phyloP scores from a whole-genome alignment of 2,888 invertebrate species.

The Agrotis ipsilon region DNA sequence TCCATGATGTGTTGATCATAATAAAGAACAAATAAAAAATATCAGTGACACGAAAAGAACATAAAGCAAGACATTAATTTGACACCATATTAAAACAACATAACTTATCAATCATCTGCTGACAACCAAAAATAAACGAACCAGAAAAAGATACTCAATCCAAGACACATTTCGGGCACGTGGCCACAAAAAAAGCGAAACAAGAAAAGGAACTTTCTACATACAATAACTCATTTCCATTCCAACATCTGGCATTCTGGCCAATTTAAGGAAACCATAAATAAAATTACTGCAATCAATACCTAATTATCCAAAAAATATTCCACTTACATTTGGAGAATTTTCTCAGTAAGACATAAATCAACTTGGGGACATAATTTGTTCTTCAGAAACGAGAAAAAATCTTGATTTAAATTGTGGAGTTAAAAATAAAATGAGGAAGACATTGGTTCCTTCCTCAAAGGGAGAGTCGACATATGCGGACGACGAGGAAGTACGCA shows the following conservation, averaged over 20 bases:
- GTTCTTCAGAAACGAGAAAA: slow-evolving; percentile 48
- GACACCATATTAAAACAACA: slow-evolving; percentile 39
- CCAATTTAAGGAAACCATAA: slow-evolving; percentile 58
- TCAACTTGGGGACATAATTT: slow-evolving; percentile 66
- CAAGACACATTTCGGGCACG: slow-evolving; percentile 44
- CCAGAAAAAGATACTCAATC: slow-evolving; percentile 34
- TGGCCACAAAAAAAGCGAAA: slow-evolving; percentile 47
- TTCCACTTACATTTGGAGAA: slow-evolving; percentile 62
- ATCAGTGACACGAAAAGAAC: neutral
- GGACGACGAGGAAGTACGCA: slow-evolving; percentile 72
- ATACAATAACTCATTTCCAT: slow-evolving; percentile 61
- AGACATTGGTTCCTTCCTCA: slow-evolving; percentile 73
- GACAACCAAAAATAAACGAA: slow-evolving; percentile 43
- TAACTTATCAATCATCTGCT: slow-evolving; percentile 34
- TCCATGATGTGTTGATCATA: neutral
- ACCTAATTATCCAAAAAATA: slow-evolving; percentile 58
- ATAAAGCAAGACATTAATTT: slow-evolving; percentile 27
- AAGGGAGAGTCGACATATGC: slow-evolving; percentile 68
- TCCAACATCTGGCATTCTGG: slow-evolving; percentile 45
- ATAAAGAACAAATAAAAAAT: slow-evolving; percentile 19
- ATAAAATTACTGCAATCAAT: slow-evolving; percentile 61
- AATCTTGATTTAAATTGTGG: slow-evolving; percentile 64
- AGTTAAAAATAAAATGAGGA: slow-evolving; percentile 71
- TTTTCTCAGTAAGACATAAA: slow-evolving; percentile 66
- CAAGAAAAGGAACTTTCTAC: slow-evolving; percentile 65